phyloP scores from a whole-genome alignment of 2,113 vertebrate species.

The Benitochromis conjunctus region DNA sequence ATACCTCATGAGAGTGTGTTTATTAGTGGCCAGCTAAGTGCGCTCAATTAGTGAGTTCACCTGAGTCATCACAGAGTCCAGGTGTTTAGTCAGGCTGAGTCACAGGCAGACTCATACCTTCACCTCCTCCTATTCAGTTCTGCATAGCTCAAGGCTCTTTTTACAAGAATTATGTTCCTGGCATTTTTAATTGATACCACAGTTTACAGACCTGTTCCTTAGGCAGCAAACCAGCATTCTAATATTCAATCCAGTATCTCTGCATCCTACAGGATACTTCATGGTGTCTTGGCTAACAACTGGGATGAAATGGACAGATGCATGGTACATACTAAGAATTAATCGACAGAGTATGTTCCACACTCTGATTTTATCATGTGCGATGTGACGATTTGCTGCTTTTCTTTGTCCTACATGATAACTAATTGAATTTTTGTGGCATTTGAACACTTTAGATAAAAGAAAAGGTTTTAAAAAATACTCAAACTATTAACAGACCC shows the following conservation, averaged over 20 bases:
- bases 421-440: background rate
- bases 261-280: background rate
- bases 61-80: constrained; percentile 56
- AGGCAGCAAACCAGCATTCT: background rate
- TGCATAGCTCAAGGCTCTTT: constrained; percentile 14
- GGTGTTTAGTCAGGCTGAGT: constrained; percentile 58
- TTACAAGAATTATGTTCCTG: constrained; percentile 24
- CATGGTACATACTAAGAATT: background rate
- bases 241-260: background rate
- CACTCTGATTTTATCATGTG: background rate
- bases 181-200: constrained; percentile 15
- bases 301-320: background rate
- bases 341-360: background rate
- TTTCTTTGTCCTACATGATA: background rate
- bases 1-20: background rate
- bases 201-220: background rate
- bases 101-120: constrained; percentile 11
- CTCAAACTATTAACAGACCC: background rate
- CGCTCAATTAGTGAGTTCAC: constrained; percentile 22
- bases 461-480: background rate
- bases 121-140: background rate
- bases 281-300: background rate
- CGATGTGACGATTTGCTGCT: background rate
- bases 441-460: background rate
- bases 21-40: constrained; percentile 8